Conservation (phyloP, 2,888 invertebrate species). For the Miltochrista miniata region DNA sequence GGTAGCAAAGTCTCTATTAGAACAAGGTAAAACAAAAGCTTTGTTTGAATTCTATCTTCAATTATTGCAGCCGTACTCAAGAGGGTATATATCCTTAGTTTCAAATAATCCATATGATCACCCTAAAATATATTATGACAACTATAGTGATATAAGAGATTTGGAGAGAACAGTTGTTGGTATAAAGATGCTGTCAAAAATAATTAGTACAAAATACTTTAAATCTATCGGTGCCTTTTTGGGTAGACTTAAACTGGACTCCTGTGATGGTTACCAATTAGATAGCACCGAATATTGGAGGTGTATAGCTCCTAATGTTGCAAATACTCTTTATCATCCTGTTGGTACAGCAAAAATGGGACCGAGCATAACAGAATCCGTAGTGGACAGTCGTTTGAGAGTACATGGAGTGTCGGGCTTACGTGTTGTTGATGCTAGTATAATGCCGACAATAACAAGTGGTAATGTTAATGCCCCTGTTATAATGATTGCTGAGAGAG, state of each 20-base stretch:
- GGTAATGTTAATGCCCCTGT: constrained; percentile 90
- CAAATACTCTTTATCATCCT: not conserved
- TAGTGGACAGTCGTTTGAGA: constrained; percentile 80
- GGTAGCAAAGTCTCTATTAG: constrained; percentile 17
- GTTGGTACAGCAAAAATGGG: constrained; percentile 70
- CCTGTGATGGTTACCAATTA: constrained; percentile 16
- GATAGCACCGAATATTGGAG: constrained; percentile 4
- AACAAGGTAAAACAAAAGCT: constrained; percentile 17
- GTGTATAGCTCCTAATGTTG: not conserved
- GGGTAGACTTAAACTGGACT: constrained; percentile 3
- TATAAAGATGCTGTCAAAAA: constrained; percentile 5
- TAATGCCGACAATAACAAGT: constrained; percentile 88
- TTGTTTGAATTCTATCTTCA: constrained; percentile 1
- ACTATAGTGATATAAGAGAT: constrained; percentile 20
- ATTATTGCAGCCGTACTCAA: constrained; percentile 17
- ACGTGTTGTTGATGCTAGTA: constrained; percentile 88
- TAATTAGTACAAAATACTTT: constrained; percentile 20
- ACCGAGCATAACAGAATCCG: constrained; percentile 41
- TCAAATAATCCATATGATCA: constrained; percentile 37
- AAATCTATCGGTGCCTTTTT: constrained; percentile 13
- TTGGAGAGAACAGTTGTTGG: constrained; percentile 14
- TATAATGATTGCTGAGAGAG: constrained; percentile 92
- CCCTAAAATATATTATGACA: constrained; percentile 45
- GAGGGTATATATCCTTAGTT: constrained; percentile 25
- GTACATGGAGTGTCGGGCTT: constrained; percentile 86